Base-by-base conservation (phyloP, 1,140 invertebrate genomes). In the Dufourea novaeangliae region DNA sequence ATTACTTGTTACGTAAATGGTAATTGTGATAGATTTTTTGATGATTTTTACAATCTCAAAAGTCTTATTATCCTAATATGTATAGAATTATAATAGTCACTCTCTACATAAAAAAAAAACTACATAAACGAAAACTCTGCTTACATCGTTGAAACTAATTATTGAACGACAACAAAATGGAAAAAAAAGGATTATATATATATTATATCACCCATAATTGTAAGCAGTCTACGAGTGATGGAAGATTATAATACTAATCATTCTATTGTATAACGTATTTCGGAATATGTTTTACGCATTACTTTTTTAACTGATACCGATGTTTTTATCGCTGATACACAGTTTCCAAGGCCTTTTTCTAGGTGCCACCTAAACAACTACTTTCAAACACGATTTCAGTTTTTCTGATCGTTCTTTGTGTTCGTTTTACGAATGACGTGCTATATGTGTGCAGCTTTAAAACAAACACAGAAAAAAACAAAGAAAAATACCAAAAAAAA, bases 21-120 rank as follows among this genome's bases (percentile, higher is more conserved):
- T 93, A 92, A 92, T 93, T 93, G 92, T 93, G 92, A 93, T 93
- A 93, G 92, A 92, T 92, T 93, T 93, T 93, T 93, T 93, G 92
- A 93, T 93, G 91, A 93, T 93, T 93, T 93, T 93, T 93, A 93
- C 92, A 93, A 93, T 93, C 92, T 91, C 92, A 93, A 92, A 92
- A 90, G 90, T 93, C 91, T 92, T 90, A 91, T 93, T 92, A 92
- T 91, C 89, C 89, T 92, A 91, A 92, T 89, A 91, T 91, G 85
- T 91, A 88, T 92, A 92, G 89, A 87, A 90, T 87, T 90, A 90
- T 90, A 69, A 88, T 91, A 91, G 89, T 90, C 88, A 91, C 88
- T 91, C 88, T 91, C 85, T 91, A 88, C 87, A 85, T 89, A 89
- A 50, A 50, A 50, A 17, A 46, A 46, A 46, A 46, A 67, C 57